A percentile compares a stretch with the other conserved stretches of the same genome.
phyloP scores from a whole-genome alignment of 2,797 vertebrate species.

The Gorsachius magnificus region DNA sequence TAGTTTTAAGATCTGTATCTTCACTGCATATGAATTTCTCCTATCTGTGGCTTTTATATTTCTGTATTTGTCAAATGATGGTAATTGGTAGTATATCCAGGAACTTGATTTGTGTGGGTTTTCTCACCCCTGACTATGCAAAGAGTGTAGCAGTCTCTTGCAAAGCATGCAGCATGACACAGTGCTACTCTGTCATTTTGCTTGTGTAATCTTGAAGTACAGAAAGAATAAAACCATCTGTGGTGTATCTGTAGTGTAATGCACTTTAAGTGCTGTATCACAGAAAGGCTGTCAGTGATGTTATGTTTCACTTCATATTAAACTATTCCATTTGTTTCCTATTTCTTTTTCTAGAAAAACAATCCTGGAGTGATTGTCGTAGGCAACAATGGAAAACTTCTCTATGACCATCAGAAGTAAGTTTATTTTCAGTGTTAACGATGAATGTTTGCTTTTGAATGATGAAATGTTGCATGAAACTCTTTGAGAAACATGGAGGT shows the following conservation, averaged over 20 bases:
- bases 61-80: background rate
- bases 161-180: background rate
- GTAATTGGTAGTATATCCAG: background rate
- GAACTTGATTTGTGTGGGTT: background rate
- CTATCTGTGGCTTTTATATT: background rate
- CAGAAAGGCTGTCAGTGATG: background rate
- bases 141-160: background rate
- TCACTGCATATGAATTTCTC: background rate
- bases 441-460: background rate
- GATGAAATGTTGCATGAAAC: background rate
- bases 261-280: background rate
- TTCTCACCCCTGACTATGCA: background rate
- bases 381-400: slow-evolving; percentile 93
- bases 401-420: slow-evolving; percentile 93
- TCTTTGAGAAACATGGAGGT: background rate
- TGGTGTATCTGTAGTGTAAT: background rate
- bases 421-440: background rate
- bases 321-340: background rate
- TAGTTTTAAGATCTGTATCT: background rate
- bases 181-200: background rate
- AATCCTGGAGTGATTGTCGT: slow-evolving; percentile 92
- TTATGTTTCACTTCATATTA: background rate
- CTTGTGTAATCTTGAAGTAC: background rate
- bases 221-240: background rate
- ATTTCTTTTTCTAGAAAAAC: slow-evolving; percentile 88